Conservation (phyloP, 2,888 invertebrate genomes). For the Crossocerus cetratus region DNA sequence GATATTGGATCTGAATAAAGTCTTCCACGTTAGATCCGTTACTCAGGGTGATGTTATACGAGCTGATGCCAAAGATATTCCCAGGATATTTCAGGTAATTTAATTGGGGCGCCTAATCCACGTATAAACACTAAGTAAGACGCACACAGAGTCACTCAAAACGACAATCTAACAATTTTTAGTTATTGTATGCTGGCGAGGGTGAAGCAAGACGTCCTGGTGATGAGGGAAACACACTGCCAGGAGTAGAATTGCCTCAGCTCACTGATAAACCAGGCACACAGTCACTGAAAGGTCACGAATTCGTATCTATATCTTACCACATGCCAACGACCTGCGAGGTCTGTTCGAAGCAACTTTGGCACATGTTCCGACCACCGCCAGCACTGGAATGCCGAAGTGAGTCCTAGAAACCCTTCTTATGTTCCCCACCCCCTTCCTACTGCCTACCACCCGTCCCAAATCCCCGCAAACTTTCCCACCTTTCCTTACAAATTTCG, state of each 20-base stretch:
- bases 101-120: background rate
- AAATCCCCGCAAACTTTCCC: too few relatives aligned
- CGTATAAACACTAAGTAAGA: too few relatives aligned
- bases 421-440: too few relatives aligned
- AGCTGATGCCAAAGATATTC: slow-evolving; percentile 99
- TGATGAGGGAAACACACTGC: slow-evolving; percentile 79
- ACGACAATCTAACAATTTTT: slow-evolving; percentile 56
- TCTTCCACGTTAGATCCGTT: slow-evolving; percentile 98
- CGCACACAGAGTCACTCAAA: background rate
- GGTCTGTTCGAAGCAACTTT: slow-evolving; percentile 96
- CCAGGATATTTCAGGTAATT: slow-evolving; percentile 93
- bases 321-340: slow-evolving; percentile 99
- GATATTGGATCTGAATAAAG: slow-evolving; percentile 97
- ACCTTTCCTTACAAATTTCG: too few relatives aligned
- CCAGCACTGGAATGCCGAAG: slow-evolving; percentile 98
- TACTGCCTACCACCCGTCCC: too few relatives aligned
- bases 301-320: slow-evolving; percentile 96
- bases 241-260: slow-evolving; percentile 79
- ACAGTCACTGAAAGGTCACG: slow-evolving; percentile 93
- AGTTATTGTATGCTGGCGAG: slow-evolving; percentile 97
- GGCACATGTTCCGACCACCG: slow-evolving; percentile 98
- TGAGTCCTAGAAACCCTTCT: slow-evolving; percentile 76
- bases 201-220: slow-evolving; percentile 92
- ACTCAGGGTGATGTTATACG: slow-evolving; percentile 99
- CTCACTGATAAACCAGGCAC: slow-evolving; percentile 81